Evolutionary conservation across 1,140 invertebrate species (phyloP), one percentile per base, ranked within the genome.

Genomic region (Himalopsyche phryganea): DNA sequence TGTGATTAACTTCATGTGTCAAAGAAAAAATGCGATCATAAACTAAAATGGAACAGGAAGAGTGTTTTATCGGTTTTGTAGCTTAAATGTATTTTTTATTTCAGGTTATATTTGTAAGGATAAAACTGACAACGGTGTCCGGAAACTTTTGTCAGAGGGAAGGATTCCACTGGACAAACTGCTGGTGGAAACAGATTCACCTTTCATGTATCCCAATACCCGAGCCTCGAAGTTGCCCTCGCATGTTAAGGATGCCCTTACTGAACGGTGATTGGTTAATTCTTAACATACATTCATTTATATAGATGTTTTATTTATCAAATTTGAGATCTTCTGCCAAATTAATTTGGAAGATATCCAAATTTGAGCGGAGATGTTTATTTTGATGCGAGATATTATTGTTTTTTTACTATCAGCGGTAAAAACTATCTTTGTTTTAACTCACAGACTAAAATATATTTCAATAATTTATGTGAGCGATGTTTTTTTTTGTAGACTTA

Each of bases 131-230:
- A 87, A 88, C 63, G 93, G 94, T 11, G 87, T 98, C 4, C 78
- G 93, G 52, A 85, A 90, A 67, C 75, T 95, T 44, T 71, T 97
- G 10, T 87, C 91, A 33, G 87, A 90, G 67, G 85, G 88, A 50
- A 77, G 85, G 17, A 79, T 94, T 65, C 91, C 93, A 1, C 68
- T 96, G 60, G 91, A 97, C 65, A 83, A 84, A 70, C 76, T 96
- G 46, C 69, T 97, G 23, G 85, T 97, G 1, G 93, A 96, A 77
- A 95, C 92, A 1, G 94, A 97, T 78, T 88, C 93, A 7, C 94
- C 94, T 0, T 98, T 94, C 68, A 94, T 96, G 91, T 97, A 94
- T 74, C 94, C 94, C 0, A 98, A 97, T 70, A 92, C 92, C 41
- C 80, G 94, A 70, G 93, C 93, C 48, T 94, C 92, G 14, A 96